Evolutionary conservation across 1,140 invertebrate genomes (phyloP), one percentile per base, ranked within the genome.

Genomic region (Ectropis grisescens): DNA sequence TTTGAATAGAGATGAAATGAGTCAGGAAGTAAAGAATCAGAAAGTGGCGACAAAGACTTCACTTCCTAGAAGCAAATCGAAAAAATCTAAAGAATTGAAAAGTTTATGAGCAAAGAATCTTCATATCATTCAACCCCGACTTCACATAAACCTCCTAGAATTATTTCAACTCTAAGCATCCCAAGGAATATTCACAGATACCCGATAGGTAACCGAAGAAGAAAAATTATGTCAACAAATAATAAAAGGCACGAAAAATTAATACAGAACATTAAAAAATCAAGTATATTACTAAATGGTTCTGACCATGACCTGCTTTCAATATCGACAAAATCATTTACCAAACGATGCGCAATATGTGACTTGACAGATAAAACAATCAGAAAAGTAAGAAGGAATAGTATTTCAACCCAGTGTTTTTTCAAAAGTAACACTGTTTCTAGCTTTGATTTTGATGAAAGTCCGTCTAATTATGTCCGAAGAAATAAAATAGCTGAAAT

Each of bases 151-250:
- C 30, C 50, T 37, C 22, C 58, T 7, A 58, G 36, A 54, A 35
- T 69, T 11, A 53, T 78, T 37, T 74, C 72, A 11, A 70, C 69
- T 5, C 33, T 78, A 12, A 78, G 69, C 27, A 51, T 78, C 11
- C 72, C 72, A 7, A 61, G 57, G 42, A 56, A 53, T 34, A 41
- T 53, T 16, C 29, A 53, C 12, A 40, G 30, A 26, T 24, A 12
- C n/a, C n/a, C n/a, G n/a, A n/a, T 22, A 15, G 19, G 32, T 2
- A 14, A 37, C 36, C 37, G 13, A 5, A 48, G 39, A 11, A 47
- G 3, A 29, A 22, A 2, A 33, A 27, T n/a, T 14, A 32, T 14
- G 36, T n/a, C n/a, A n/a, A n/a, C n/a, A n/a, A n/a, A n/a, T n/a
- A n/a, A n/a, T n/a, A n/a, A n/a, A n/a, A n/a, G n/a, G n/a, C n/a